Evolutionary conservation across 2,797 vertebrate genomes (phyloP).

Genomic region (Ptychadena robeensis): DNA sequence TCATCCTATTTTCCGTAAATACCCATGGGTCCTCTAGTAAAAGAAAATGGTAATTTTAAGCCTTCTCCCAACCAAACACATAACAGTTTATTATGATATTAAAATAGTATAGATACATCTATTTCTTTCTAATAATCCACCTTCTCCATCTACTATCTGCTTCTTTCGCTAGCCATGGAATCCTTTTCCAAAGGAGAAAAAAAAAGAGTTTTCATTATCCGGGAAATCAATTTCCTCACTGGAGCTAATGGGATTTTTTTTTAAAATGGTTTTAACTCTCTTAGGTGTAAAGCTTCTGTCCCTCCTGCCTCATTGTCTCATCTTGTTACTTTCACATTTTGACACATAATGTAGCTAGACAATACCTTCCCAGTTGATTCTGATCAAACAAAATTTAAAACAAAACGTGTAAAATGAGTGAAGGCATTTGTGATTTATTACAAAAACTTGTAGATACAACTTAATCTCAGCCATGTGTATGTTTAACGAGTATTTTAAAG

Average conservation of each 20-base stretch:
- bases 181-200: slow-evolving; percentile 41
- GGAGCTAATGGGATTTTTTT: slow-evolving; percentile 59
- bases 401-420: slow-evolving; percentile 19
- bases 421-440: not conserved
- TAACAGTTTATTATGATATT: slow-evolving; percentile 10
- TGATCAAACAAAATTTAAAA: slow-evolving; percentile 43
- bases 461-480: not conserved
- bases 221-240: slow-evolving; percentile 60
- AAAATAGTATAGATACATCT: slow-evolving; percentile 11
- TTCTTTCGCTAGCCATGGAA: slow-evolving; percentile 39
- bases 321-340: slow-evolving; percentile 60
- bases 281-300: slow-evolving; percentile 60
- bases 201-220: slow-evolving; percentile 59
- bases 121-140: slow-evolving; percentile 39
- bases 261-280: slow-evolving; percentile 60
- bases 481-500: not conserved
- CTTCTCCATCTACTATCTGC: slow-evolving; percentile 14
- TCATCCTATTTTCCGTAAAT: too few species aligned
- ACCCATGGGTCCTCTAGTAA: too few species aligned
- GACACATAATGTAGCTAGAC: slow-evolving; percentile 55
- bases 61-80: not conserved
- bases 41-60: not conserved
- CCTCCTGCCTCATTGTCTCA: slow-evolving; percentile 55
- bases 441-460: not conserved
- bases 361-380: slow-evolving; percentile 50